A percentile compares a stretch with the other conserved stretches of the same genome.
These are phyloP conservation scores for Epinephelus awoara DNA, from an alignment of 2,797 vertebrate genomes.

Conservation along the genomic window DNA sequence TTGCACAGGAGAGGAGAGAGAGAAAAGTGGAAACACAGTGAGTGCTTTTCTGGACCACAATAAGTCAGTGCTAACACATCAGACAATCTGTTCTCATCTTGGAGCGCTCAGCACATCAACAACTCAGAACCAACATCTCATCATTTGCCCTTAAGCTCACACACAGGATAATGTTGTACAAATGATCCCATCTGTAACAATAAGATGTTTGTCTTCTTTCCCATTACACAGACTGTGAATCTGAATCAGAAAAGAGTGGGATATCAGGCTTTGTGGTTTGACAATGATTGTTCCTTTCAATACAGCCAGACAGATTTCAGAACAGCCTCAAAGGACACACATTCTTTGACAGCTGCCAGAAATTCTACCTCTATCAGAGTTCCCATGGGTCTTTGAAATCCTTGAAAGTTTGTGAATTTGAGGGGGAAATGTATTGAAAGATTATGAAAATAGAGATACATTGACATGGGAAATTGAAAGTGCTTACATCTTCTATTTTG, in stretches of 20 bases:
- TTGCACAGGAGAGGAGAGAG: constrained; percentile 30
- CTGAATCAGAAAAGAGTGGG: background rate
- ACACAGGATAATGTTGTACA: background rate
- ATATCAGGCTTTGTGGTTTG: background rate
- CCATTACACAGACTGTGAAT: constrained; percentile 9
- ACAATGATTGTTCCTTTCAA: background rate
- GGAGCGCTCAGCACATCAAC: constrained; percentile 6
- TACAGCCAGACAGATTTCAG: background rate
- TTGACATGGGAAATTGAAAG: too few species aligned
- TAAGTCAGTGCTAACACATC: constrained; percentile 12
- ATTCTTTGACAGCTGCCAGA: background rate
- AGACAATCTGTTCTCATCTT: constrained; percentile 15
- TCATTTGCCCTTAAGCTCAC: background rate
- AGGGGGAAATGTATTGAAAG: too few species aligned
- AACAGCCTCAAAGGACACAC: background rate
- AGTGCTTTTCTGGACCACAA: constrained; percentile 9
- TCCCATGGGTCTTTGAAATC: too few species aligned
- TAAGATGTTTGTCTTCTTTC: constrained; percentile 5
- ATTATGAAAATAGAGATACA: too few species aligned
- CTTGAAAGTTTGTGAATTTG: too few species aligned
- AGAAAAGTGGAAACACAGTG: constrained; percentile 13
- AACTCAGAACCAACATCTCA: constrained; percentile 30
- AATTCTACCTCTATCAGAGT: background rate
- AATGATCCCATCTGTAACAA: constrained; percentile 6
- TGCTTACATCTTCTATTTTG: too few species aligned